These are phyloP conservation scores for Danio tinwini DNA, from an alignment of 2,797 vertebrate genomes.

Conservation along the genomic window DNA sequence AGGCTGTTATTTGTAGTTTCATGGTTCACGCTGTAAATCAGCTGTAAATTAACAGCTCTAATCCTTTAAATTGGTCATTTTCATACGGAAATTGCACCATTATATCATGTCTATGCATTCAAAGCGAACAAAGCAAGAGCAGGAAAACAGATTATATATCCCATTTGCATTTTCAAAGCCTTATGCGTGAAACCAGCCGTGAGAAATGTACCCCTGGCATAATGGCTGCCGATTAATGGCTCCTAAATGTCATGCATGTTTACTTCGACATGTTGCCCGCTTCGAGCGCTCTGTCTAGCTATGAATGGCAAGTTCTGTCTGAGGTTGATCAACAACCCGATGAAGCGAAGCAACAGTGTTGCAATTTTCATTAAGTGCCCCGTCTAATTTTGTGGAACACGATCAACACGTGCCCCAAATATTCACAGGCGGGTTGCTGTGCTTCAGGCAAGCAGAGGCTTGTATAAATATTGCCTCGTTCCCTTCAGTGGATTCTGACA, in stretches of 20 bases:
- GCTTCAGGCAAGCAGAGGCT: slow-evolving; percentile 31
- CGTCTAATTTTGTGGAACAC: slow-evolving; percentile 49
- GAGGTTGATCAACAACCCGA: slow-evolving; percentile 52
- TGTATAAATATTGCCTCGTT: slow-evolving; percentile 53
- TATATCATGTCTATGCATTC: slow-evolving; percentile 59
- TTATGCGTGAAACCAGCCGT: slow-evolving; percentile 70
- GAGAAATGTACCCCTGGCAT: slow-evolving; percentile 70
- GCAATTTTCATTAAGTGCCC: slow-evolving; percentile 57
- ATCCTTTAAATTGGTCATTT: slow-evolving; percentile 79
- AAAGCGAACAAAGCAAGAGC: slow-evolving; percentile 44
- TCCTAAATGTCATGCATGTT: slow-evolving; percentile 66
- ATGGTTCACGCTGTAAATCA: slow-evolving; percentile 72
- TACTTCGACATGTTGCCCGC: slow-evolving; percentile 56
- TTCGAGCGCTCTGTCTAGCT: slow-evolving; percentile 24
- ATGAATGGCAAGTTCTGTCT: slow-evolving; percentile 41
- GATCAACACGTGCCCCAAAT: slow-evolving; percentile 40
- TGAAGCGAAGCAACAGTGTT: slow-evolving; percentile 51
- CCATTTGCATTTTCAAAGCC: slow-evolving; percentile 71
- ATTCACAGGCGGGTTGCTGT: slow-evolving; percentile 35
- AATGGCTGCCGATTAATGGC: slow-evolving; percentile 69
- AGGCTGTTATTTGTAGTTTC: slow-evolving; percentile 78
- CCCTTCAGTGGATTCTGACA: slow-evolving; percentile 47
- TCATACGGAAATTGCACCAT: slow-evolving; percentile 75
- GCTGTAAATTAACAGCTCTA: slow-evolving; percentile 77
- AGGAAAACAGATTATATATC: slow-evolving; percentile 61